Evolutionary conservation across 2,113 vertebrate genomes (phyloP).

Genomic region (Ahaetulla prasina): DNA sequence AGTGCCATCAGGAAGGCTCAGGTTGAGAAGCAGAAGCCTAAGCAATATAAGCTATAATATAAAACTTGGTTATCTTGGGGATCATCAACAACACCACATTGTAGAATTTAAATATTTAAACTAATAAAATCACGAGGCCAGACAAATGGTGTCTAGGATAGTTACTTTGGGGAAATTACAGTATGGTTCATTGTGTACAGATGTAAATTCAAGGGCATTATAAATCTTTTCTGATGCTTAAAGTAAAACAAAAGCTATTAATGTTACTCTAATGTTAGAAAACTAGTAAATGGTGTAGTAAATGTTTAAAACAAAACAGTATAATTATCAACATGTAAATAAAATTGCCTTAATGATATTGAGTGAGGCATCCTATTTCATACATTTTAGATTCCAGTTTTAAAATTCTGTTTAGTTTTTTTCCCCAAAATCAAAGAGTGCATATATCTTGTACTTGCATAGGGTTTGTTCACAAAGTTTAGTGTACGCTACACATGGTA

Average conservation of each 20-base stretch:
- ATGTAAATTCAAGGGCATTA: conserved; percentile 8
- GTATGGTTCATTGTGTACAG: conserved; percentile 11
- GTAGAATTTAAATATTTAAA: conserved; percentile 58
- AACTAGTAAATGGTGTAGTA: not conserved
- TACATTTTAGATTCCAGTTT: not conserved
- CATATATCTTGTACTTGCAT: not conserved
- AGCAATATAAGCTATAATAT: conserved; percentile 48
- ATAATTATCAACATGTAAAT: not conserved
- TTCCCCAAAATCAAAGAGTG: not conserved
- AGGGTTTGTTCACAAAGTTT: too few relatives aligned
- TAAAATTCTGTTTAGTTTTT: not conserved
- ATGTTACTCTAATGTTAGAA: not conserved
- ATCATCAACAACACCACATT: conserved; percentile 39
- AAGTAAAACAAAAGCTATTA: conserved; percentile 35
- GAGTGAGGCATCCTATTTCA: too few relatives aligned
- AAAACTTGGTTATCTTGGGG: conserved; percentile 52
- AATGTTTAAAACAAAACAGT: not conserved
- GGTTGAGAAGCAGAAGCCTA: conserved; percentile 44
- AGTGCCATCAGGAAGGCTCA: conserved; percentile 42
- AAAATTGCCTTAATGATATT: not conserved
- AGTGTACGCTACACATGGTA: not conserved
- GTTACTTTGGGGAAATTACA: conserved; percentile 51
- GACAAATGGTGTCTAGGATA: conserved; percentile 29
- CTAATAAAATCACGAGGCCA: conserved; percentile 53
- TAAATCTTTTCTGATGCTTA: conserved; percentile 31